Evolutionary conservation across 2,797 vertebrate species (phyloP), one percentile per base, ranked within the genome.

Genomic region (Dicrostonyx torquatus): DNA sequence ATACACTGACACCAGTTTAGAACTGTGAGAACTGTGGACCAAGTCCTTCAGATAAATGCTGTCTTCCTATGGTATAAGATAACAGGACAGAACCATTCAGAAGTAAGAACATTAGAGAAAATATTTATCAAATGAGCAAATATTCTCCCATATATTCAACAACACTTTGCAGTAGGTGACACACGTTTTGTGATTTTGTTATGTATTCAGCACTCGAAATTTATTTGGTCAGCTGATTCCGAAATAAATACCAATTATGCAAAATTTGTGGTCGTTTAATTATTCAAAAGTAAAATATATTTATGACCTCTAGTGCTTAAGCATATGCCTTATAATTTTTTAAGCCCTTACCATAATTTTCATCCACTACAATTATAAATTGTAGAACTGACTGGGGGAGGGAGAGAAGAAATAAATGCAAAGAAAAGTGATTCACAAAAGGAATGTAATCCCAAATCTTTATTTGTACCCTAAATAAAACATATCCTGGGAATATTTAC

Each of bases 241-340:
- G n/a, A 93, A 95, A 93, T 92, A 95, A 93, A 83, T 93, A 40
- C 9, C 66, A 96, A n/a, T 73, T 92, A 87, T n/a, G 87, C 83
- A 77, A 85, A 87, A 9, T 68, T 87, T 24, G 53, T 80, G 50
- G 68, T 48, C 24, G 80, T 92, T 94, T 93, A 92, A 96, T 96
- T 94, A 91, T 89, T 91, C 89, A 77, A 12, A 85, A 94, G 26
- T 64, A 64, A 92, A 94, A 50, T 87, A 34, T 68, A n/a, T 40
- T 88, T 64, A 53, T 83, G 29, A 93, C 58, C n/a, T 77, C 48
- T 96, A 7, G 3, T 75, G 5, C 9, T 66, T 85, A 37, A 89
- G 5, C 43, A 76, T 24, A 93, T 48, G 91, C 50, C 79, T 89
- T 78, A 70, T 73, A 75, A 78, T 95, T 93, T 90, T 88, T 94